phyloP scores from a whole-genome alignment of 2,113 vertebrate species.

The Sinocyclocheilus anshuiensis region DNA sequence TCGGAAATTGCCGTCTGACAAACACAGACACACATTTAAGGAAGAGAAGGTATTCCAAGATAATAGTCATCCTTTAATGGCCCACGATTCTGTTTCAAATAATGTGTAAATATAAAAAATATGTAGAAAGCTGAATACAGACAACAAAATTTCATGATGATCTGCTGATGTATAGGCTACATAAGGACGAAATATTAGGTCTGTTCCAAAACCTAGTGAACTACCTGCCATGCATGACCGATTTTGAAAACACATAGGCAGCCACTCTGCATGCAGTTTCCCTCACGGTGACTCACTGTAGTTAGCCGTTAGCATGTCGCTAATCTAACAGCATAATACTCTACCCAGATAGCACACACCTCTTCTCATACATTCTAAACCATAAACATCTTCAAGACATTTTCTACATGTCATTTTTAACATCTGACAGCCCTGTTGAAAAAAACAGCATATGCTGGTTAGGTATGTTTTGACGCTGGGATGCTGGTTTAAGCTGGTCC shows the following conservation, averaged over 20 bases:
- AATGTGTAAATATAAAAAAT: constrained; percentile 8
- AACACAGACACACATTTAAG: constrained; percentile 58
- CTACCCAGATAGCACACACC: background rate
- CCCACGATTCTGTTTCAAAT: background rate
- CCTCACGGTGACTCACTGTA: background rate
- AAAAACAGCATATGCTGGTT: too few species aligned
- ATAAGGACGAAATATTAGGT: background rate
- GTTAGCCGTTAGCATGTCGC: background rate
- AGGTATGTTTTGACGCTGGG: too few species aligned
- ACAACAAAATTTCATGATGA: background rate
- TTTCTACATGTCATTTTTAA: background rate
- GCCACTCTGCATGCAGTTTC: background rate
- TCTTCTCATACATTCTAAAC: background rate
- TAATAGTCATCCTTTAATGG: constrained; percentile 51
- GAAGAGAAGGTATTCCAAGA: constrained; percentile 29
- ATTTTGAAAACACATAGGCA: background rate
- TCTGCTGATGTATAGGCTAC: constrained; percentile 15
- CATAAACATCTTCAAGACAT: background rate
- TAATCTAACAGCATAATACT: constrained; percentile 1
- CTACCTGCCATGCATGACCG: background rate
- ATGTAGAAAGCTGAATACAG: background rate
- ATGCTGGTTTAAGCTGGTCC: too few species aligned
- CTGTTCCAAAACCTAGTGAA: background rate
- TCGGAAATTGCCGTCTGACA: constrained; percentile 58
- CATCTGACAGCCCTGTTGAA: background rate